Conservation (phyloP, 2,113 vertebrate species). For the Fregetta grallaria region DNA sequence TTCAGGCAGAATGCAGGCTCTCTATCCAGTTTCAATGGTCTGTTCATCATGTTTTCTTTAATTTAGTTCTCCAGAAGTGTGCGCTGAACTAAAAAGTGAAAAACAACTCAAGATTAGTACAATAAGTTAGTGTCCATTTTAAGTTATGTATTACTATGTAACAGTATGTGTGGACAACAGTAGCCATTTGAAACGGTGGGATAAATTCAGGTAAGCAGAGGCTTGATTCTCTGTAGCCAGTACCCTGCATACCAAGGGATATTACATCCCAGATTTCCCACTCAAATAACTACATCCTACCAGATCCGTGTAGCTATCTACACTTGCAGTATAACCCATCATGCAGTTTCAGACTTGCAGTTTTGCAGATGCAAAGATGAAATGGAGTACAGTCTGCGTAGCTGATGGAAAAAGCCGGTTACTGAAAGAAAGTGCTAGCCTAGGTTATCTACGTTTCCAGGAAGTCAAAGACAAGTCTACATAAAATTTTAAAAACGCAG, state of each 20-base stretch:
- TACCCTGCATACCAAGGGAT: neutral
- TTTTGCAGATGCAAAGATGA: neutral
- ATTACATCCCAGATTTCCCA: neutral
- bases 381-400: neutral
- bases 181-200: neutral
- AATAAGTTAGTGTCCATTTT: neutral
- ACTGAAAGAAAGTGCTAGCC: neutral
- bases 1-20: conserved; percentile 8
- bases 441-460: neutral
- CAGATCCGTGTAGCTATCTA: neutral
- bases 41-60: neutral
- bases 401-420: neutral
- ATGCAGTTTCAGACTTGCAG: neutral
- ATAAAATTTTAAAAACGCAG: neutral
- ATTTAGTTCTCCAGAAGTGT: conserved; percentile 61
- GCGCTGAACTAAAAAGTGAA: conserved; percentile 54
- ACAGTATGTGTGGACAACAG: neutral
- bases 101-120: neutral
- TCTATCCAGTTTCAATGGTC: conserved; percentile 42
- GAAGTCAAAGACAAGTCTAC: neutral
- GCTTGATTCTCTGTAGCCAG: neutral
- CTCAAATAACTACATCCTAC: neutral
- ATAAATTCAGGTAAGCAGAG: neutral
- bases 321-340: neutral
- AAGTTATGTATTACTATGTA: neutral